Conservation (phyloP, 2,888 invertebrate genomes). For the Hemithea aestivaria region DNA sequence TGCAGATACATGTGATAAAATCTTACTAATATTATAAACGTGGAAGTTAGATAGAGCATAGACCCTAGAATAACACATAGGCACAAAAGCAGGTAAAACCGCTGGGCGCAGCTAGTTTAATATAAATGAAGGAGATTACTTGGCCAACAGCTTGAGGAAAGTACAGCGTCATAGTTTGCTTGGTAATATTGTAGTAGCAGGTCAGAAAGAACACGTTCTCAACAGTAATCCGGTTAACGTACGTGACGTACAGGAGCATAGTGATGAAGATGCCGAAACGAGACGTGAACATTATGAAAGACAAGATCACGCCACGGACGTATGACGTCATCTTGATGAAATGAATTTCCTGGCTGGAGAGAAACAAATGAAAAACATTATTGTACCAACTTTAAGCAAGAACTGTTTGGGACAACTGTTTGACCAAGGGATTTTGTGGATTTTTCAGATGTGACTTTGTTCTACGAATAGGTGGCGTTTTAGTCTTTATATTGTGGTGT, state of each 20-base stretch:
- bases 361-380: constrained; percentile 1
- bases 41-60: no score
- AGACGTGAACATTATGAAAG: constrained; percentile 82
- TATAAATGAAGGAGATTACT: constrained; percentile 32
- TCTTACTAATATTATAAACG: no score
- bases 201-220: constrained; percentile 86
- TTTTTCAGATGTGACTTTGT: no score
- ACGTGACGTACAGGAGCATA: constrained; percentile 80
- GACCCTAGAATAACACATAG: no score
- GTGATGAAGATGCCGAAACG: constrained; percentile 85
- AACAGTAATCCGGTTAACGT: constrained; percentile 81
- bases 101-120: not conserved
- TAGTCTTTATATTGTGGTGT: no score
- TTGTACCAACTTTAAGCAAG: not conserved
- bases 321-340: constrained; percentile 71
- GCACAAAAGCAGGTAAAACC: no score
- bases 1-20: not conserved
- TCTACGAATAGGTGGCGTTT: no score
- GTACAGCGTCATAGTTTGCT: constrained; percentile 85
- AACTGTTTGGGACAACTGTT: no score
- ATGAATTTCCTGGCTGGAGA: constrained; percentile 57
- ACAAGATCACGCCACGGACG: constrained; percentile 77
- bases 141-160: constrained; percentile 80
- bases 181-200: constrained; percentile 85
- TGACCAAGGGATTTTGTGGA: no score